phyloP scores from a whole-genome alignment of 2,888 invertebrate genomes.

The Thumatha senex region DNA sequence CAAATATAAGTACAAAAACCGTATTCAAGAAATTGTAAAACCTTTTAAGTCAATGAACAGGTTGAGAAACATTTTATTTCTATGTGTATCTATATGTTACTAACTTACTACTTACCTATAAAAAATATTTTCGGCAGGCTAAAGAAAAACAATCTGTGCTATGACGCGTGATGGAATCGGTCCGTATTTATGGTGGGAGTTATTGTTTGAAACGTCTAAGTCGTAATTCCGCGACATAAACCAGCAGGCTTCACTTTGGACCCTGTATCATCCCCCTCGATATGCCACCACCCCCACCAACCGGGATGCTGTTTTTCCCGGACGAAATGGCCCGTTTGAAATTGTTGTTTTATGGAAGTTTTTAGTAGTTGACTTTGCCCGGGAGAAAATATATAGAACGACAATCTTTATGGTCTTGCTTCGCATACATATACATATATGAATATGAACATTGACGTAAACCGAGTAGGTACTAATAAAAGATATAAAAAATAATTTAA shows the following conservation, averaged over 20 bases:
- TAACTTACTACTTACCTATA: no score
- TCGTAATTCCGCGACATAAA: conserved; percentile 82
- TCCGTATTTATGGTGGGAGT: conserved; percentile 79
- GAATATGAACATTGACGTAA: conserved; percentile 7
- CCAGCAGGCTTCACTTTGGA: conserved; percentile 74
- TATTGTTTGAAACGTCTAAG: conserved; percentile 84
- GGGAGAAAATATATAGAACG: conserved; percentile 74
- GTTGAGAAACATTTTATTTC: no score
- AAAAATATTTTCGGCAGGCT: conserved; percentile 27
- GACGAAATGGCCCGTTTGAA: conserved; percentile 81
- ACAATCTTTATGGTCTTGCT: conserved; percentile 64
- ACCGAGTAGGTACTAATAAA: conserved; percentile 19
- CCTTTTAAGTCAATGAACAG: no score
- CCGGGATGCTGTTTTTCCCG: conserved; percentile 80
- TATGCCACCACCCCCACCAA: conserved; percentile 41
- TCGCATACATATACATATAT: conserved; percentile 24
- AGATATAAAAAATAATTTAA: conserved; percentile 26
- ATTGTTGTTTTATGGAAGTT: conserved; percentile 84
- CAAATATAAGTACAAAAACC: no score
- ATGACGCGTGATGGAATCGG: conserved; percentile 83
- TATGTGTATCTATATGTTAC: no score
- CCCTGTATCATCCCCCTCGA: conserved; percentile 45
- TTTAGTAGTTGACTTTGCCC: conserved; percentile 82
- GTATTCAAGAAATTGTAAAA: no score
- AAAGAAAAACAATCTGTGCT: conserved; percentile 72